Evolutionary conservation across 2,113 vertebrate species (phyloP).

Genomic region (Clinocottus analis): DNA sequence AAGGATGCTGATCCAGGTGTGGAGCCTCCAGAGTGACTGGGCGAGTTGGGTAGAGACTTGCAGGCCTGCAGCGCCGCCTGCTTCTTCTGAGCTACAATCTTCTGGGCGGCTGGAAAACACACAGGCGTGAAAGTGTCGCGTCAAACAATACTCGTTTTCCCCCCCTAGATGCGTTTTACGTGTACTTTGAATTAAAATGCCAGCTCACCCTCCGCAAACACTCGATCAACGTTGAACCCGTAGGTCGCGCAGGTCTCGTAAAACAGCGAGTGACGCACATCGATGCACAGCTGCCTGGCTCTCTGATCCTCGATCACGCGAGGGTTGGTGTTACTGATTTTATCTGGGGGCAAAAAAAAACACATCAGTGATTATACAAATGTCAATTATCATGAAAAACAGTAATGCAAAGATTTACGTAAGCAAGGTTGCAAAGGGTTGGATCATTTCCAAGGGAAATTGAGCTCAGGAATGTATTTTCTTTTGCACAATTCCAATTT

Average conservation of each 20-base stretch:
- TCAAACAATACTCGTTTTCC: no score
- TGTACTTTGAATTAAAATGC: not conserved
- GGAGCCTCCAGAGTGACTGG: slow-evolving; percentile 92
- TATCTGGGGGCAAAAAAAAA: no score
- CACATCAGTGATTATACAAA: not conserved
- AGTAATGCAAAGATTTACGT: not conserved
- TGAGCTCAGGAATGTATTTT: not conserved
- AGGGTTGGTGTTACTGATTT: slow-evolving; percentile 91
- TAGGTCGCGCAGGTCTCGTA: slow-evolving; percentile 98
- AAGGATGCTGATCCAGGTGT: slow-evolving; percentile 86
- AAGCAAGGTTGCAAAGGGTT: not conserved
- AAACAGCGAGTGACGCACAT: slow-evolving; percentile 90
- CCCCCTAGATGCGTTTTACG: not conserved
- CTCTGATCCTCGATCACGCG: slow-evolving; percentile 91
- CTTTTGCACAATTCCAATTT: no score
- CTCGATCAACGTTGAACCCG: slow-evolving; percentile 94
- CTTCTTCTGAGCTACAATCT: slow-evolving; percentile 89
- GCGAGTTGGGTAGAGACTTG: slow-evolving; percentile 95
- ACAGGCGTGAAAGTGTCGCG: not conserved
- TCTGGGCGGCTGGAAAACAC: slow-evolving; percentile 88
- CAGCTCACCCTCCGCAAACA: slow-evolving; percentile 91
- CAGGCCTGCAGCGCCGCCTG: slow-evolving; percentile 91
- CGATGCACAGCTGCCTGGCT: slow-evolving; percentile 88
- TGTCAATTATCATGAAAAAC: not conserved
- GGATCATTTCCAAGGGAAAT: not conserved